Conservation (phyloP, 1,140 invertebrate genomes). For the Panulirus ornatus region DNA sequence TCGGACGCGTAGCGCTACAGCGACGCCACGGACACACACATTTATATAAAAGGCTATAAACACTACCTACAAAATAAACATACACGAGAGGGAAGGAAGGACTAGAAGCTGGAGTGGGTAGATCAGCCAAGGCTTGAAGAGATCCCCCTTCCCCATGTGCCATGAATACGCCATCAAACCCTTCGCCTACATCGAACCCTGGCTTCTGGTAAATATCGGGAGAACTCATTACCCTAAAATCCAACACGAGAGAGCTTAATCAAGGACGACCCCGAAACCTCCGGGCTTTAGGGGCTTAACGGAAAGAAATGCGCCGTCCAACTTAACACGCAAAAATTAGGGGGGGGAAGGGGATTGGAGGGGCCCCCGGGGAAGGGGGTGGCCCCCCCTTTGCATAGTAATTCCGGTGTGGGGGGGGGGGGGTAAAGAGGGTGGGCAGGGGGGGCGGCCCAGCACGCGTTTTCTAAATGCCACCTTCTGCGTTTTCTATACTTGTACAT, state of each 20-base stretch:
- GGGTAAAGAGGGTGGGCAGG: not conserved
- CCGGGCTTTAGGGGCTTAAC: slow-evolving; percentile 51
- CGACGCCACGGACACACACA: no score
- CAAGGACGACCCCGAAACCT: slow-evolving; percentile 59
- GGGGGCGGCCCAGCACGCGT: no score
- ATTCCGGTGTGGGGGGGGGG: slow-evolving; percentile 14
- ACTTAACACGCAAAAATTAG: slow-evolving; percentile 56
- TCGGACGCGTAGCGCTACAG: no score
- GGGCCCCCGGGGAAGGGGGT: no score
- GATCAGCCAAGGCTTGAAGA: not conserved
- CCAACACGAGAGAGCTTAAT: slow-evolving; percentile 47
- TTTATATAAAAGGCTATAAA: no score
- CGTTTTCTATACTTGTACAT: not conserved
- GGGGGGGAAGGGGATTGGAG: no score
- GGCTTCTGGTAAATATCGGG: slow-evolving; percentile 62
- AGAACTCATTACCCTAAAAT: slow-evolving; percentile 58
- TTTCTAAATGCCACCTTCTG: not conserved
- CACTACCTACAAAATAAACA: no score
- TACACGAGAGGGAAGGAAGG: no score
- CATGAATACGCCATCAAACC: slow-evolving; percentile 58
- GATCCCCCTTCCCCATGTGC: not conserved
- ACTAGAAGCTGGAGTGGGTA: no score
- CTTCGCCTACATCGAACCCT: slow-evolving; percentile 37
- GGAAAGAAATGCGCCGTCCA: slow-evolving; percentile 50
- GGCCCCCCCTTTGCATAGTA: slow-evolving; percentile 68